Conservation (phyloP, 1,140 invertebrate genomes). For the Tachypleus tridentatus region DNA sequence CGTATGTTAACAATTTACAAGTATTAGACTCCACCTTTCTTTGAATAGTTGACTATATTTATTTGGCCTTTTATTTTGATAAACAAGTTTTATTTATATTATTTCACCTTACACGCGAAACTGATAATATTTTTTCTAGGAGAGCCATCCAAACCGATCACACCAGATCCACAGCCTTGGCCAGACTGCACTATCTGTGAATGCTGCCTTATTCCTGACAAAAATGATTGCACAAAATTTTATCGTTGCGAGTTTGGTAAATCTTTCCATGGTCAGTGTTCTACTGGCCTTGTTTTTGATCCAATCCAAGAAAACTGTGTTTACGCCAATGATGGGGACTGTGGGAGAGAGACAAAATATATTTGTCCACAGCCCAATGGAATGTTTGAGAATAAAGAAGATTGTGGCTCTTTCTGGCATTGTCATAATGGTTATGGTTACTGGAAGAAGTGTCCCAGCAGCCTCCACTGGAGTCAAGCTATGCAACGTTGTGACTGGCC, state of each 20-base stretch:
- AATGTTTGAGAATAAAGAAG: not conserved
- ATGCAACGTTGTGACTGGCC: slow-evolving; percentile 24
- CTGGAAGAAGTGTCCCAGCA: slow-evolving; percentile 21
- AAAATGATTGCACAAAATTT: slow-evolving; percentile 1
- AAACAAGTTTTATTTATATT: no score
- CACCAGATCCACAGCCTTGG: not conserved
- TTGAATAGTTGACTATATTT: not conserved
- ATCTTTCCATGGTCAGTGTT: slow-evolving; percentile 29
- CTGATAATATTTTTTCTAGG: no score
- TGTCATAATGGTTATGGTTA: slow-evolving; percentile 24
- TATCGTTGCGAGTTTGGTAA: slow-evolving; percentile 2
- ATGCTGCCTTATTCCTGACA: not conserved
- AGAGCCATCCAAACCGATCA: not conserved
- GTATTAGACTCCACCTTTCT: not conserved
- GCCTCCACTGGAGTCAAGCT: slow-evolving; percentile 22
- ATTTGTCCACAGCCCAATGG: slow-evolving; percentile 1
- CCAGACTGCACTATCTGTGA: not conserved
- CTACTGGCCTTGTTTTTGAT: slow-evolving; percentile 42
- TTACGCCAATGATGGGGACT: no score
- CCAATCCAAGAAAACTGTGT: slow-evolving; percentile 37
- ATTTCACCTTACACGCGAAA: no score
- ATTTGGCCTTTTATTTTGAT: not conserved
- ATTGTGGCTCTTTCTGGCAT: slow-evolving; percentile 13
- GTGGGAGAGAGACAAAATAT: slow-evolving; percentile 2
- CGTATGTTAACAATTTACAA: no score